Base-by-base conservation (phyloP, 2,888 invertebrate genomes). In the Diarsia rubi region DNA sequence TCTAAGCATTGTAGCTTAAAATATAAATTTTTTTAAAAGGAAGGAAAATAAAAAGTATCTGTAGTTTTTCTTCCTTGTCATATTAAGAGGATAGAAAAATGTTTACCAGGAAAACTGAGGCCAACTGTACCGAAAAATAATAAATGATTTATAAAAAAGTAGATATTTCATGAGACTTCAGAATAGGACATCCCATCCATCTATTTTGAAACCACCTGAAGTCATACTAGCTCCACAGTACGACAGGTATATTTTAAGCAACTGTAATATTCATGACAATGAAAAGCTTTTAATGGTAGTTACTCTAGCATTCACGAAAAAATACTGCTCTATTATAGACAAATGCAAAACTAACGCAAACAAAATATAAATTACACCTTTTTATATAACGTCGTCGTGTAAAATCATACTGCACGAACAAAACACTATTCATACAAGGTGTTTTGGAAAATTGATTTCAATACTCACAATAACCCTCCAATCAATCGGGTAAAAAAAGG, bases 1-100 rank as follows among this genome's bases (percentile, higher is more conserved):
- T 79, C 49, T 76, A 68, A 68, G 57, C 27, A 31, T 49, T 54
- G 74, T 81, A 59, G 21, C 47, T 21, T 47, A 16, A 37, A 78
- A 76, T 31, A 68, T 42, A 24, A 64, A 64, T 82, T 60, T 49
- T 8, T 49, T 21, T 19, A 14, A 52, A 44, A 52, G 6, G 24
- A 31, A 47, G 12, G 16, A 44, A 42, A 49, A 47, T 24, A 19
- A n/a, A 69, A 37, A 45, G 27, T 42, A 21, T 12, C 16, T 9
- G 16, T 9, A 64, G 0, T 27, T 21, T 42, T 45, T 52, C 2
- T 52, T 31, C 11, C 19, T 67, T 31, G 24, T 45, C 21, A 24
- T 49, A 16, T 37, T 74, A 21, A 14, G 16, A 60, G 4, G n/a
- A 44, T 24, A 49, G 42, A 67, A 16, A 19, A 45, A 21, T 24